Evolutionary conservation across 2,797 vertebrate genomes (phyloP), one percentile per base, ranked within the genome.

Genomic region (Semotilus atromaculatus): DNA sequence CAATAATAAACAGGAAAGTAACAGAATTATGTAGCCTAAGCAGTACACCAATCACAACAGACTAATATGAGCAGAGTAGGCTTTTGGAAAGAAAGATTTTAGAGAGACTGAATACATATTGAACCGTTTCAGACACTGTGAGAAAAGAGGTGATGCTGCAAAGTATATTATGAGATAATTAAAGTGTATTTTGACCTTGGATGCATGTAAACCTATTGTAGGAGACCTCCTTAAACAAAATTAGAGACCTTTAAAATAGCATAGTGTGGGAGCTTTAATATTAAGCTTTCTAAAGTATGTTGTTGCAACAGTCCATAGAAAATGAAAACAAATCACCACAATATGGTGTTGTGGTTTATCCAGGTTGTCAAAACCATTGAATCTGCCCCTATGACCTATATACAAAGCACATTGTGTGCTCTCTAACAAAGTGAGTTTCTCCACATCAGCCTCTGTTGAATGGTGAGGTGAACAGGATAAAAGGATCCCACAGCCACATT

Each of bases 321-420:
- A 66, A 66, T 13, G 16, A 14, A 62, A 45, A 31, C 21, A 48
- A 48, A 62, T 45, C 1, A 45, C 68, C 29, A 60, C 51, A 82
- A 43, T 48, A 14, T n/a, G 55, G 23, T 58, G 9, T 43, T 9
- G 36, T 9, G 31, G 29, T 18, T 38, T 43, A 21, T 81, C 43
- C 18, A 53, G 71, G 40, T 29, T 82, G 40, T 75, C 81, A 21
- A 36, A n/a, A 21, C 43, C 34, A n/a, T 9, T 74, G 21, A 74
- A 74, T 51, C 21, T 74, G 23, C 10, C 40, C 43, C 5, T 74
- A n/a, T 74, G 81, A 75, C 58, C 81, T 82, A 43, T 66, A 66
- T 14, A 74, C 58, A 64, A 74, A 75, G 11, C 43, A 64, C 70
- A 82, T 68, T 60, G 48, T 67, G 58, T 64, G 36, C 48, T 73